A percentile compares a stretch with the other conserved stretches of the same genome.
Evolutionary conservation across 2,113 vertebrate genomes (phyloP).

Genomic region (Pogonocichla stellata): DNA sequence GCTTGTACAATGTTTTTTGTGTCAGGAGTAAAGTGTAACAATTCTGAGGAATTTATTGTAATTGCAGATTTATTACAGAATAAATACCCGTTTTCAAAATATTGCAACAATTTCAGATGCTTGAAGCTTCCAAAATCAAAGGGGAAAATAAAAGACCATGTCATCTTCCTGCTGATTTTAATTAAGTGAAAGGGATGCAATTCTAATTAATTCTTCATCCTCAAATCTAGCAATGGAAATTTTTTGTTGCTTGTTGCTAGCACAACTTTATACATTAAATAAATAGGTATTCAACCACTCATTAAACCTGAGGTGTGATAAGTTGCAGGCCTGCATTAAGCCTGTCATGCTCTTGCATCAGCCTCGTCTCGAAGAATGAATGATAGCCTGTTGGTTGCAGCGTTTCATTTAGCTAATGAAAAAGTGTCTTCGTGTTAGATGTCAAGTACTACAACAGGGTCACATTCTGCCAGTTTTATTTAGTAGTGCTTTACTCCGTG

Average conservation of each 20-base stretch:
- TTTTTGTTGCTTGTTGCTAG: not conserved
- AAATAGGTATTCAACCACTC: slow-evolving; percentile 50
- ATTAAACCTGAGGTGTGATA: slow-evolving; percentile 60
- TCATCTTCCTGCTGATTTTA: not conserved
- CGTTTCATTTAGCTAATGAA: slow-evolving; percentile 31
- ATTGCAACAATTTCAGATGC: not conserved
- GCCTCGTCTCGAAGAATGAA: slow-evolving; percentile 29
- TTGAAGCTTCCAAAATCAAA: not conserved
- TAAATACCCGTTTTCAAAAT: not conserved
- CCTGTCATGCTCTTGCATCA: slow-evolving; percentile 58
- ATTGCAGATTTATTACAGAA: not conserved
- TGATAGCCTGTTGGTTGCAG: slow-evolving; percentile 18
- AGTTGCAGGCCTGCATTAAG: slow-evolving; percentile 58
- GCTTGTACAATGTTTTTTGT: not conserved
- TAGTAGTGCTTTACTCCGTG: slow-evolving; percentile 42
- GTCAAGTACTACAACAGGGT: slow-evolving; percentile 63
- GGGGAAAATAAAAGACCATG: not conserved
- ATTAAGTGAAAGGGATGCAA: not conserved
- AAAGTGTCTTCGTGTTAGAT: slow-evolving; percentile 58
- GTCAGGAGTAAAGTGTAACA: not conserved
- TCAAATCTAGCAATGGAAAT: not conserved
- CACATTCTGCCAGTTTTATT: slow-evolving; percentile 60
- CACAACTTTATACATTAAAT: not conserved
- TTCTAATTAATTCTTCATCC: not conserved
- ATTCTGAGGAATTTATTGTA: not conserved